Base-by-base conservation (phyloP, 2,113 vertebrate species). In the Anolis carolinensis region DNA sequence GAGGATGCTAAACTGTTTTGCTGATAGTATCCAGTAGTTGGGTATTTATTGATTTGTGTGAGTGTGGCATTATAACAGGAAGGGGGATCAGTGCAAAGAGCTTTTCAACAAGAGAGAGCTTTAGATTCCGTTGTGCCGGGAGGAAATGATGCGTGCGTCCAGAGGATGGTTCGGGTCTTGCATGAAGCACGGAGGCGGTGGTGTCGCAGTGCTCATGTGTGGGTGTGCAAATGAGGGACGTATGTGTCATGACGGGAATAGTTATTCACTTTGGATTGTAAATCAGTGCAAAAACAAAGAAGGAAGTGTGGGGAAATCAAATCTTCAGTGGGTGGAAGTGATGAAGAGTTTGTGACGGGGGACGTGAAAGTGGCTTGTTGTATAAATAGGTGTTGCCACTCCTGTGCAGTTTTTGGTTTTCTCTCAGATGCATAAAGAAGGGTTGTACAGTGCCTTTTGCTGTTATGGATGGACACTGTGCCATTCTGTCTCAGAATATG, bases 121-220 rank as follows among this genome's bases (percentile, higher is more conserved):
- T 81, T 55, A 72, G 72, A 34, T 48, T 71, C 13, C 30, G 48
- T 55, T 21, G 3, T 71, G 27, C n/a, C 11, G n/a, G 80, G 32
- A 65, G 32, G 10, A 82, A 52, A 59, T 59, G 55, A 39, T 44
- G 25, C 14, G 16, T n/a, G 4, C 4, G 52, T 9, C 21, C 71
- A 55, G 68, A 63, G 36, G 36, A 59, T 9, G 7, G 76, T n/a
- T 79, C n/a, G 18, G 75, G 48, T 68, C 18, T 39, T 79, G 76
- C 32, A 39, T 30, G 67, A 62, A 16, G 50, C 32, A 67, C 48
- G 25, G 39, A 71, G 77, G 76, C 50, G 59, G 50, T 32, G 78
- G 77, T 73, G 59, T 86, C 52, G n/a, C 68, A 62, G 72, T 86
- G 68, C 68, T 39, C 80, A 55, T 48, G 78, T 62, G 76, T 21